phyloP scores from a whole-genome alignment of 2,888 invertebrate species.

The Nemurella pictetii region DNA sequence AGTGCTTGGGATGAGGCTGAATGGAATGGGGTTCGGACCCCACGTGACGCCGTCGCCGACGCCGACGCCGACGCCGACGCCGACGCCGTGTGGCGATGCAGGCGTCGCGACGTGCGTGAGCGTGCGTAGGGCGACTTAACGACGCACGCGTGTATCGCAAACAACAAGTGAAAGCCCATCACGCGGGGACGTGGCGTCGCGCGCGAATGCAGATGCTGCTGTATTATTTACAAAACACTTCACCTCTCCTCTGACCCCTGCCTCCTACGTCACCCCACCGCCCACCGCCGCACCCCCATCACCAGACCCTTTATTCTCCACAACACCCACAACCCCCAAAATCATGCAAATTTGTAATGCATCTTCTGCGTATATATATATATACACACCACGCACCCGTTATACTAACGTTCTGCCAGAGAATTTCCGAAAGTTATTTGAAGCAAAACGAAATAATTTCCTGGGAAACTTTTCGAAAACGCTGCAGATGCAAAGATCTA shows the following conservation, averaged over 20 bases:
- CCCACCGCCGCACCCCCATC: background rate
- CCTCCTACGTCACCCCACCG: background rate
- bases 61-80: background rate
- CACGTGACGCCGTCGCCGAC: background rate
- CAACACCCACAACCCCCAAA: background rate
- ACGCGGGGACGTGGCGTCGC: background rate
- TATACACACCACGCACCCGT: background rate
- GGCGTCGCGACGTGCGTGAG: background rate
- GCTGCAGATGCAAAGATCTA: background rate
- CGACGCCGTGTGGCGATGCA: no score
- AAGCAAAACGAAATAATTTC: background rate
- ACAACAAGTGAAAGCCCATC: background rate
- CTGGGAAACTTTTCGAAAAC: background rate
- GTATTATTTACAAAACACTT: background rate
- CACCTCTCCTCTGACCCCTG: background rate
- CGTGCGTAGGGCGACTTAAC: background rate
- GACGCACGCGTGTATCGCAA: background rate
- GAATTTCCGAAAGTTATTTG: background rate
- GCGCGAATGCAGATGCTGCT: background rate
- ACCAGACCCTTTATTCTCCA: background rate
- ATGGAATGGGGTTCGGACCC: background rate
- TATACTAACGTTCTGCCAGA: background rate
- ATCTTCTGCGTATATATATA: background rate
- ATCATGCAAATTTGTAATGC: background rate
- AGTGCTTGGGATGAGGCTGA: background rate